Percentiles rank a stretch among this genome's conserved stretches.
phyloP scores from a whole-genome alignment of 2,888 invertebrate species.

The Melieria picta region DNA sequence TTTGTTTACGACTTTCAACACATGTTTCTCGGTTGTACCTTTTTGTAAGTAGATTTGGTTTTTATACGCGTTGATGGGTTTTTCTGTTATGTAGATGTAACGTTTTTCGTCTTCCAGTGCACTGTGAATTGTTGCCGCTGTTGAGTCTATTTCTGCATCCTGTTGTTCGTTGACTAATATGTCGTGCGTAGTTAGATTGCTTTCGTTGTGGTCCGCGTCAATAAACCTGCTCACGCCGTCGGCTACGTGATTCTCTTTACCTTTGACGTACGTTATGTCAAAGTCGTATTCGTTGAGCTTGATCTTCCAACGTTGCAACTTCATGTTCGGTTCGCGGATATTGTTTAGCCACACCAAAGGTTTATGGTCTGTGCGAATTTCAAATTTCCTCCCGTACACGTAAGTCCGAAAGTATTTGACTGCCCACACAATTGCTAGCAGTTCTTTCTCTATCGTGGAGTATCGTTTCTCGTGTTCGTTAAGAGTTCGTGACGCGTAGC shows the following conservation, averaged over 20 bases:
- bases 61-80: background rate
- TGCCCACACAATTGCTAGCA: constrained; percentile 1
- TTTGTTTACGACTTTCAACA: constrained; percentile 21
- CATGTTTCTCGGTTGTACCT: background rate
- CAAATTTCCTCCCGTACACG: constrained; percentile 16
- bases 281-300: constrained; percentile 12
- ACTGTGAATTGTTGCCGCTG: background rate
- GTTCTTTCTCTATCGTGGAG: constrained; percentile 9
- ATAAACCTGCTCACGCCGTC: constrained; percentile 14
- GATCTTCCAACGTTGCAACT: constrained; percentile 13
- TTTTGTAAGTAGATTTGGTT: background rate
- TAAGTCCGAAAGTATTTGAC: constrained; percentile 15
- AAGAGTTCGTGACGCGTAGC: too few relatives aligned
- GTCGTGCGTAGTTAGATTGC: constrained; percentile 9
- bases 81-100: constrained; percentile 6
- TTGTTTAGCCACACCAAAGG: constrained; percentile 7
- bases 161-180: background rate
- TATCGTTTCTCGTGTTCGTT: constrained; percentile 8
- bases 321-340: constrained; percentile 14
- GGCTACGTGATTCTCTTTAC: constrained; percentile 11
- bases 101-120: background rate
- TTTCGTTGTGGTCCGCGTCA: background rate
- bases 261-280: constrained; percentile 11
- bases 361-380: constrained; percentile 15
- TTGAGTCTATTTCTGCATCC: constrained; percentile 1